phyloP scores from a whole-genome alignment of 2,888 invertebrate genomes.

The Cacoxenus indagator region DNA sequence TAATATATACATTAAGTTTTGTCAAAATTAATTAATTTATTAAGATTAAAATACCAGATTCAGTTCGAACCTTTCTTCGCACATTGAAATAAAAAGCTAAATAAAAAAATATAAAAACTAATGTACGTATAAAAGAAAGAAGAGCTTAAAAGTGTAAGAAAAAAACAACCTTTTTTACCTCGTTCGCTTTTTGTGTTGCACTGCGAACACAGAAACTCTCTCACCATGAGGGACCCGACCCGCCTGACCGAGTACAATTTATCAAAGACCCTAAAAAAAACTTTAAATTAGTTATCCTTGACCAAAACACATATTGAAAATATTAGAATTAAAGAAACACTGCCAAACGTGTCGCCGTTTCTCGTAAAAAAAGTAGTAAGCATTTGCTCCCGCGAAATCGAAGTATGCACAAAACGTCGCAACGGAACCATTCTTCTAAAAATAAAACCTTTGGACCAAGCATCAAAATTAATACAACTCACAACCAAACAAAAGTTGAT shows the following conservation, averaged over 20 bases:
- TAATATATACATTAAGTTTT: no score
- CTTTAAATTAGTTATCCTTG: neutral
- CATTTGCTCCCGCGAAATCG: neutral
- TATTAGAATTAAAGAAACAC: no score
- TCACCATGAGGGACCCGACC: neutral
- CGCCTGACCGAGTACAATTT: neutral
- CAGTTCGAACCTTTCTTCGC: no score
- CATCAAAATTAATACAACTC: neutral
- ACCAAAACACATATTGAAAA: neutral
- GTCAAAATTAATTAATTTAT: no score
- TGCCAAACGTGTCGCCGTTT: neutral
- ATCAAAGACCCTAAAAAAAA: neutral
- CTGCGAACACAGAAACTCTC: neutral
- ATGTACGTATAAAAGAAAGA: no score
- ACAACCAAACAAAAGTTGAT: neutral
- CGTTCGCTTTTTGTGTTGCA: conserved; percentile 22
- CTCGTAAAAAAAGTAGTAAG: neutral
- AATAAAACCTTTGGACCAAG: neutral
- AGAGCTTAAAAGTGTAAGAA: no score
- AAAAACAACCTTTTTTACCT: no score
- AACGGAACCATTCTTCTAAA: neutral
- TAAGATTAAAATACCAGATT: no score
- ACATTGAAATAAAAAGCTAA: no score
- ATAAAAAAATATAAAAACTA: no score
- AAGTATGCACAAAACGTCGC: neutral